phyloP scores from a whole-genome alignment of 2,797 vertebrate species.

The Malacoraja senta region DNA sequence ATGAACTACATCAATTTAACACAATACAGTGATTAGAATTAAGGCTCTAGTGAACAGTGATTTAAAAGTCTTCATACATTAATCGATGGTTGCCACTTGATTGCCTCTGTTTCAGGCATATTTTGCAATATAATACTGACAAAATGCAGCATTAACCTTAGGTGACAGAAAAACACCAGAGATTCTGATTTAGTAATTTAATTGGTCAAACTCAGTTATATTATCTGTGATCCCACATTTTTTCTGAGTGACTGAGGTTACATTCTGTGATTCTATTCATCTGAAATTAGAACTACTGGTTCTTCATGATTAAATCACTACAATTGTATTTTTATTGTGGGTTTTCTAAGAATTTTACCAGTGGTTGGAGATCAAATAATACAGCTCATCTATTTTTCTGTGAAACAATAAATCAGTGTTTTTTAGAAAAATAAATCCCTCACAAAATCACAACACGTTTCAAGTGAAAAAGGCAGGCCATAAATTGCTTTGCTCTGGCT shows the following conservation, averaged over 20 bases:
- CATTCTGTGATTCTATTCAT: not conserved
- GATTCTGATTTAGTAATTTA: not conserved
- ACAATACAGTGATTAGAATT: slow-evolving; percentile 34
- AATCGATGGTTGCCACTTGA: not conserved
- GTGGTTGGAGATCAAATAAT: not conserved
- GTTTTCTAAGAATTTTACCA: not conserved
- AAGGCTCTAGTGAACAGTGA: not conserved
- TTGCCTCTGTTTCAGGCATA: slow-evolving; percentile 10
- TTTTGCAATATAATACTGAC: slow-evolving; percentile 4
- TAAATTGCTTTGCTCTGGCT: not conserved
- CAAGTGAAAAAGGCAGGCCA: not conserved
- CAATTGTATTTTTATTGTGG: not conserved
- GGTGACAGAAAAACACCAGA: not conserved
- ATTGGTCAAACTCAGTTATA: not conserved
- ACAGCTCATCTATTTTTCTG: not conserved
- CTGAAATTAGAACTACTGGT: not conserved
- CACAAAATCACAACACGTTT: not conserved
- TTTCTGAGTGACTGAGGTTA: not conserved
- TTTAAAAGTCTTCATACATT: slow-evolving; percentile 23
- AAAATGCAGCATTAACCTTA: not conserved
- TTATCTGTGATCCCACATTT: not conserved
- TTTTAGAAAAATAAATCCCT: not conserved
- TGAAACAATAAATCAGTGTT: slow-evolving; percentile 8
- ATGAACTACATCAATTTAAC: slow-evolving; percentile 30
- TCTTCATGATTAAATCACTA: not conserved